Evolutionary conservation across 2,888 invertebrate species (phyloP), one percentile per base, ranked within the genome.

Genomic region (Oscheius myriophilus): DNA sequence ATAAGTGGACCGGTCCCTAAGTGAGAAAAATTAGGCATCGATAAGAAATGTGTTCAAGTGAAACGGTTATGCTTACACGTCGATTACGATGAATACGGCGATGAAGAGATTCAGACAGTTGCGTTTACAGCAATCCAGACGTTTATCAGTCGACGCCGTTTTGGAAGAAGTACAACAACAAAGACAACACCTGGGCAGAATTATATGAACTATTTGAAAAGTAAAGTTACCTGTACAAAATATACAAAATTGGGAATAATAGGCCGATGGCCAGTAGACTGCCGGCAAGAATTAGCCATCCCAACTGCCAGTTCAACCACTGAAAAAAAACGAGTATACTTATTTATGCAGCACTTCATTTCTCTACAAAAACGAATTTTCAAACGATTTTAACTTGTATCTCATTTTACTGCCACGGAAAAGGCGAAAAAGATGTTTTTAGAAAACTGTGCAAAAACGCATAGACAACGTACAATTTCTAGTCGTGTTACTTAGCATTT

Each of bases 281-380:
- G 12, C 68, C 74, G 16, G 71, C 69, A 16, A 82, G 39, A n/a
- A 69, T 71, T 25, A 85, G 58, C 81, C 81, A 82, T 74, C 82
- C 79, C 66, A 77, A 75, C 51, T 82, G 84, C 74, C 80, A 83
- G 61, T 78, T 74, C 26, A 84, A 58, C 85, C 85, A 85, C 82
- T 85, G 76, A 68, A 83, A 78, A 46, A 25, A 14, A 59, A 16
- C 21, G 12, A 14, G 18, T 25, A n/a, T n/a, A n/a, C n/a, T n/a
- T n/a, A n/a, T n/a, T n/a, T n/a, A n/a, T n/a, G n/a, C n/a, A n/a
- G n/a, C n/a, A n/a, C n/a, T n/a, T n/a, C n/a, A n/a, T n/a, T n/a
- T n/a, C n/a, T n/a, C n/a, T n/a, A n/a, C n/a, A n/a, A n/a, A n/a
- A n/a, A n/a, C n/a, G n/a, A n/a, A n/a, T n/a, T n/a, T n/a, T n/a